Evolutionary conservation across 2,888 invertebrate genomes (phyloP).

Genomic region (Nasonia oneida): DNA sequence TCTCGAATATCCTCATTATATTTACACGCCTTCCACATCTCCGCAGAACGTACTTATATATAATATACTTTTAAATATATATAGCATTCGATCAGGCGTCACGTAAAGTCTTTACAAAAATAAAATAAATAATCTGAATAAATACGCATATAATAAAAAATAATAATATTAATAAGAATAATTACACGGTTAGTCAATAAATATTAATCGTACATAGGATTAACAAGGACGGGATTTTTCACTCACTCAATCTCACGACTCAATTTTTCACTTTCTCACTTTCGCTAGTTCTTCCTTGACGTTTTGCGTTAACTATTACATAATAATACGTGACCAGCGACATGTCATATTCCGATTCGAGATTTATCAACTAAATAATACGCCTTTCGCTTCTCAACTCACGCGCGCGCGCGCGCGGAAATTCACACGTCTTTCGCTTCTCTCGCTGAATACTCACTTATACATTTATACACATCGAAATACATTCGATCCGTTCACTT

Average conservation of each 20-base stretch:
- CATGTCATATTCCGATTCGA: conserved; percentile 41
- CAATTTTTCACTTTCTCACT: background rate
- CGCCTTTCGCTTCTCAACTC: conserved; percentile 22
- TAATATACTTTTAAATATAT: conserved; percentile 54
- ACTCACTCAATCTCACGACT: background rate
- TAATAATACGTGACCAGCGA: conserved; percentile 32
- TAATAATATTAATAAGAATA: conserved; percentile 61
- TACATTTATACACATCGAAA: conserved; percentile 6
- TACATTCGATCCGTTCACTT: conserved; percentile 24
- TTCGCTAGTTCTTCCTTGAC: background rate
- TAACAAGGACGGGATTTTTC: conserved; percentile 64
- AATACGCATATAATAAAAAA: conserved; percentile 71
- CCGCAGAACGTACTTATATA: conserved; percentile 53
- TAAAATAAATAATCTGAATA: conserved; percentile 79
- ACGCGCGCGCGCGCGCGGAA: background rate
- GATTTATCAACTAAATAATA: conserved; percentile 16
- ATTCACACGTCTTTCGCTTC: conserved; percentile 27
- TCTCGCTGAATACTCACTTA: conserved; percentile 11
- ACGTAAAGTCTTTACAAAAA: conserved; percentile 77
- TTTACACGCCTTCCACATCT: conserved; percentile 51
- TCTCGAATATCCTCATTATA: conserved; percentile 39
- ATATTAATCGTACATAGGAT: conserved; percentile 72
- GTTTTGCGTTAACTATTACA: conserved; percentile 39
- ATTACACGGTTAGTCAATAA: conserved; percentile 76
- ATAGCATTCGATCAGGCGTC: conserved; percentile 61